Percentiles rank a stretch among this genome's conserved stretches.
phyloP scores from a whole-genome alignment of 2,888 invertebrate genomes.

The Luperina nickerlii region DNA sequence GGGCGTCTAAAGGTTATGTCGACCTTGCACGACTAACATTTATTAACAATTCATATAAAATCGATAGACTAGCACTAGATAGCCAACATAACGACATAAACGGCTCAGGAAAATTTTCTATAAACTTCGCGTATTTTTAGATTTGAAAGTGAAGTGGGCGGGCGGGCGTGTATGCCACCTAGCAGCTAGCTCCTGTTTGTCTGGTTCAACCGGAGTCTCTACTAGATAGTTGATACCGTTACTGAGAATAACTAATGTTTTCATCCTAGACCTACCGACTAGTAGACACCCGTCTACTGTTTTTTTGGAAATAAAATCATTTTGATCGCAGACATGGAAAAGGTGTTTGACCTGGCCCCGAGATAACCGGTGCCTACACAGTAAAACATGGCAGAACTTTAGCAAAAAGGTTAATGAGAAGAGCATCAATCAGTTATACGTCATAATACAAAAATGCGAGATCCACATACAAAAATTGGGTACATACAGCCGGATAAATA shows the following conservation, averaged over 20 bases:
- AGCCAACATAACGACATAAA: constrained; percentile 12
- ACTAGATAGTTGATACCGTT: constrained; percentile 25
- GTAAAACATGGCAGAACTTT: background rate
- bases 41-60: constrained; percentile 44
- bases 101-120: constrained; percentile 35
- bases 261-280: background rate
- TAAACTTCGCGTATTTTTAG: constrained; percentile 45
- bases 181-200: constrained; percentile 45
- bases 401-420: background rate
- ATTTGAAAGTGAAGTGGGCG: constrained; percentile 54
- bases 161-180: constrained; percentile 1
- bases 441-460: constrained; percentile 13
- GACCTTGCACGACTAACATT: constrained; percentile 35
- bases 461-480: background rate
- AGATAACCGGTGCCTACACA: background rate
- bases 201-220: constrained; percentile 37
- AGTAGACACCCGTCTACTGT: background rate
- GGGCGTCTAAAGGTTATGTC: constrained; percentile 14
- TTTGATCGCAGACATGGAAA: background rate
- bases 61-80: constrained; percentile 21
- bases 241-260: constrained; percentile 18
- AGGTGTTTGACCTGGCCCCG: background rate
- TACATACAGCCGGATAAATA: background rate
- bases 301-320: background rate
- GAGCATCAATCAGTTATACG: background rate